Base-by-base conservation (phyloP, 2,797 vertebrate species). In the Coregonus sp. region DNA sequence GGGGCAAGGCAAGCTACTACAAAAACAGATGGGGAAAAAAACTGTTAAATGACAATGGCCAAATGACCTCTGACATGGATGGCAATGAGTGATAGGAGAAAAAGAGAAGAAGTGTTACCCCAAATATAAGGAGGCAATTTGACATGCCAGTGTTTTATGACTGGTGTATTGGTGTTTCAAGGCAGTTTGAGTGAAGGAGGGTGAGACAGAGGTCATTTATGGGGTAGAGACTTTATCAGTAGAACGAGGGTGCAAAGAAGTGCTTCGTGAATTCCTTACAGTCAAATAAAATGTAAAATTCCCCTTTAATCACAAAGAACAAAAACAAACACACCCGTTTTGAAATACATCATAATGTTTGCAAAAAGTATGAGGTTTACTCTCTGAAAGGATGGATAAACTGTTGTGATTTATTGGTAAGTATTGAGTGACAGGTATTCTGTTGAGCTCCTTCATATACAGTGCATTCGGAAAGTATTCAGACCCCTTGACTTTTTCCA, bases 221-320 rank as follows among this genome's bases (percentile, higher is more conserved):
- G 72, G 61, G 81, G 35, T 75, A 81, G 40, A 86, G 66, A 69
- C 73, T 82, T 82, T 84, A 79, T 86, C 76, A 84, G 80, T 63
- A 66, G 47, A 66, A 54, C 69, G 67, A 80, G 79, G 61, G 82
- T 80, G 35, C 73, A 80, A 52, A 75, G 76, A 75, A 0, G 76
- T 89, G 84, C 15, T 18, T 14, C 80, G 92, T 86, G 79, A 90
- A 92, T 93, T 92, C 89, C 80, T 86, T 6, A 12, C 50, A 83
- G 81, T 90, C 81, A 87, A 78, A 85, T 86, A 79, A 86, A 86
- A 75, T 83, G 75, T 75, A 88, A 81, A 70, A 72, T 81, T 61
- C 1, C 6, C 12, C 51, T 85, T 69, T 65, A 75, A 88, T 82
- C 80, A 70, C 80, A 81, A 81, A 86, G 79, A 75, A 63, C 78